Evolutionary conservation across 2,797 vertebrate genomes (phyloP).

Genomic region (Pseudotriccus pelzelni): DNA sequence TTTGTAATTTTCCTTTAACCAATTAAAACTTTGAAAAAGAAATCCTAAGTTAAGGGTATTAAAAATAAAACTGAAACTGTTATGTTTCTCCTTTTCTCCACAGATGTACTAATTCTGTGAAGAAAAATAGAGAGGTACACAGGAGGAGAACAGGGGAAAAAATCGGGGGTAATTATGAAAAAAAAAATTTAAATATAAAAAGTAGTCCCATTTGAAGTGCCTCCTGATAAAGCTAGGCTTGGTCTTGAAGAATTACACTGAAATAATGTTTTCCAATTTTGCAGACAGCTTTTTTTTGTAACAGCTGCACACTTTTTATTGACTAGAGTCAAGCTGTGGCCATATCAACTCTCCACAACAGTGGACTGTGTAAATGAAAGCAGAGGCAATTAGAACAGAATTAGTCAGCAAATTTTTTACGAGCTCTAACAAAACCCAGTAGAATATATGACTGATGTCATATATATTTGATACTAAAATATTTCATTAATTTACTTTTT

Average conservation of each 20-base stretch:
- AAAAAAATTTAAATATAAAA: background rate
- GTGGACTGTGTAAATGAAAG: background rate
- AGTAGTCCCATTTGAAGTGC: fast-evolving
- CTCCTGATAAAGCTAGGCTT: background rate
- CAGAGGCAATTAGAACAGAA: background rate
- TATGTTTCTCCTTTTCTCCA: fast-evolving
- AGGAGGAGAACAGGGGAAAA: fast-evolving
- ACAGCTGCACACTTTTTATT: background rate
- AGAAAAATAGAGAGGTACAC: background rate
- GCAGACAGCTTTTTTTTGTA: background rate
- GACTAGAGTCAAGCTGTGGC: background rate
- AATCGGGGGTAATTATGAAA: background rate
- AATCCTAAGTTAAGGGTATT: background rate
- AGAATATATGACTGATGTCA: background rate
- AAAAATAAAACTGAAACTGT: background rate
- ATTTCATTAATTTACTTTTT: background rate
- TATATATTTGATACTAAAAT: background rate
- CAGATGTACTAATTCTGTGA: background rate
- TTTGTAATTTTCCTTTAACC: background rate
- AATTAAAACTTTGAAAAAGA: background rate
- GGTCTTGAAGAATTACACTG: background rate
- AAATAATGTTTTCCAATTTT: background rate
- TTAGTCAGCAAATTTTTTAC: background rate
- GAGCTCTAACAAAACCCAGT: background rate
- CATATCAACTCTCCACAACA: background rate